Conservation (phyloP, 1,140 invertebrate species). For the Penaeus chinensis region DNA sequence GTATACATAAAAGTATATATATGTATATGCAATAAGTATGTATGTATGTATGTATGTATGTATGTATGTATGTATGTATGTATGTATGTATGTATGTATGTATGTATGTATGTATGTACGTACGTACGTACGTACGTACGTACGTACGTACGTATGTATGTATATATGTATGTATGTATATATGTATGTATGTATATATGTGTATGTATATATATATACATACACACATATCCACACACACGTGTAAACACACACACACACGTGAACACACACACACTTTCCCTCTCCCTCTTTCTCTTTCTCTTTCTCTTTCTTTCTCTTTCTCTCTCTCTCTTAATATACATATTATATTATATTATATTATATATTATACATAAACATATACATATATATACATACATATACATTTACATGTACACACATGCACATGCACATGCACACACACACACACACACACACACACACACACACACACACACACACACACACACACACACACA, state of each 20-base stretch:
- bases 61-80: not conserved
- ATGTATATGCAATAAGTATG: not conserved
- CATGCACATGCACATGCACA: no score
- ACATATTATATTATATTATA: not conserved
- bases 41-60: not conserved
- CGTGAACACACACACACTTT: not conserved
- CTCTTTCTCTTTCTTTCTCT: no score
- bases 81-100: not conserved
- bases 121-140: not conserved
- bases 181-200: conserved; percentile 1
- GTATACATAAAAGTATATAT: conserved; percentile 1
- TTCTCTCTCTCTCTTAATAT: not conserved
- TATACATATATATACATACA: no score
- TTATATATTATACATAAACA: no score
- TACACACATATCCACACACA: not conserved
- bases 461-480: no score
- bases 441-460: no score
- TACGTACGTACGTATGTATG: not conserved
- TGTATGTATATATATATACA: not conserved
- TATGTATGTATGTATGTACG: not conserved
- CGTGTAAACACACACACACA: not conserved
- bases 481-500: no score
- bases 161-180: not conserved
- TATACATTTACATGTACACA: no score
- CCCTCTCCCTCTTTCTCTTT: no score